Evolutionary conservation across 1,140 invertebrate genomes (phyloP).

Genomic region (Metaphire vulgaris): DNA sequence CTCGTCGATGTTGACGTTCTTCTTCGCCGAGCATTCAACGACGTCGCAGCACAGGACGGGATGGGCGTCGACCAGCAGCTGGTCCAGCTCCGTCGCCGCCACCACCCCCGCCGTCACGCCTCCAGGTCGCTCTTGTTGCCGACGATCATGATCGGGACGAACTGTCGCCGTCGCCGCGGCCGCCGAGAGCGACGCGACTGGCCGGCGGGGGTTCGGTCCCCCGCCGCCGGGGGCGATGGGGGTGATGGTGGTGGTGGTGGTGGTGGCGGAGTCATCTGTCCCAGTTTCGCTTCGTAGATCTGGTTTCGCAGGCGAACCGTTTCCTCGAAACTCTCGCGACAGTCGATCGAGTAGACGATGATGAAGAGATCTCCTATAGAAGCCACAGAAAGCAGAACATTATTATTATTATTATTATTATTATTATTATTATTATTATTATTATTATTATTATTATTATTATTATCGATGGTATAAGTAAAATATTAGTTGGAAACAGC

Average conservation of each 20-base stretch:
- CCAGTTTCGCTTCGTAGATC: slow-evolving; percentile 60
- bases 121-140: slow-evolving; percentile 77
- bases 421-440: too few species aligned
- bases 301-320: slow-evolving; percentile 71
- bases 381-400: too few species aligned
- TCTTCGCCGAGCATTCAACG: slow-evolving; percentile 72
- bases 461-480: too few species aligned
- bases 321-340: slow-evolving; percentile 76
- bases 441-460: too few species aligned
- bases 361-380: slow-evolving; percentile 80
- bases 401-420: too few species aligned
- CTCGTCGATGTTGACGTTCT: slow-evolving; percentile 69
- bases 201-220: too few species aligned
- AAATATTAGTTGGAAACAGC: too few species aligned
- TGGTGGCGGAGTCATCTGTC: too few species aligned
- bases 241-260: too few species aligned
- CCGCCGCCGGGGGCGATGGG: slow-evolving; percentile 29
- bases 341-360: slow-evolving; percentile 75
- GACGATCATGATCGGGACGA: slow-evolving; percentile 67
- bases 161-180: slow-evolving; percentile 54
- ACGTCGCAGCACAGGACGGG: too few species aligned
- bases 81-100: slow-evolving; percentile 35
- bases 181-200: too few species aligned
- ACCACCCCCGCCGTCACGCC: slow-evolving; percentile 56
- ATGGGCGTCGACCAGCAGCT: slow-evolving; percentile 34